phyloP scores from a whole-genome alignment of 1,140 invertebrate species.

The Gryllus bimaculatus region DNA sequence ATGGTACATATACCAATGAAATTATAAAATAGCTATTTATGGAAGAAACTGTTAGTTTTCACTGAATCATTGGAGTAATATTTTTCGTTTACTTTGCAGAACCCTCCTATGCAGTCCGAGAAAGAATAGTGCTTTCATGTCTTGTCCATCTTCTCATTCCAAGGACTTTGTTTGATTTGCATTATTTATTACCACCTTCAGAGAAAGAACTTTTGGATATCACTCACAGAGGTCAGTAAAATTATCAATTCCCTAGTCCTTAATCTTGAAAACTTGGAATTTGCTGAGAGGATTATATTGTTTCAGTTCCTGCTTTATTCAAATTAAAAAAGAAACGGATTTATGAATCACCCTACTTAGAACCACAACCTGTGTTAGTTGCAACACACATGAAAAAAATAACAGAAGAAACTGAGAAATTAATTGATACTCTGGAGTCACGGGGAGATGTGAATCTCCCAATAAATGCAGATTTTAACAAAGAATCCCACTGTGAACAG shows the following conservation, averaged over 20 bases:
- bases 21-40: too few species aligned
- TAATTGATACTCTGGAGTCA: background rate
- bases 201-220: background rate
- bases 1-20: too few species aligned
- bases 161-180: background rate
- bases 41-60: too few species aligned
- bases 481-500: background rate
- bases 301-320: background rate
- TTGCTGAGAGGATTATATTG: background rate
- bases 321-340: background rate
- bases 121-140: background rate
- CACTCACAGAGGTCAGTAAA: too few species aligned
- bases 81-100: background rate
- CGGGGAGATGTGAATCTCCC: background rate
- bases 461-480: background rate
- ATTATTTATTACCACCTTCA: background rate
- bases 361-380: background rate
- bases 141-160: background rate
- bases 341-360: background rate
- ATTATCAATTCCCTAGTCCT: too few species aligned
- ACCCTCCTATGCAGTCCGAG: background rate
- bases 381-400: background rate
- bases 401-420: background rate
- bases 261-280: too few species aligned
- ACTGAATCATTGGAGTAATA: too few species aligned